A percentile compares a stretch with the other conserved stretches of the same genome.
Conservation (phyloP, 2,888 invertebrate species). For the Artemia sp. region DNA sequence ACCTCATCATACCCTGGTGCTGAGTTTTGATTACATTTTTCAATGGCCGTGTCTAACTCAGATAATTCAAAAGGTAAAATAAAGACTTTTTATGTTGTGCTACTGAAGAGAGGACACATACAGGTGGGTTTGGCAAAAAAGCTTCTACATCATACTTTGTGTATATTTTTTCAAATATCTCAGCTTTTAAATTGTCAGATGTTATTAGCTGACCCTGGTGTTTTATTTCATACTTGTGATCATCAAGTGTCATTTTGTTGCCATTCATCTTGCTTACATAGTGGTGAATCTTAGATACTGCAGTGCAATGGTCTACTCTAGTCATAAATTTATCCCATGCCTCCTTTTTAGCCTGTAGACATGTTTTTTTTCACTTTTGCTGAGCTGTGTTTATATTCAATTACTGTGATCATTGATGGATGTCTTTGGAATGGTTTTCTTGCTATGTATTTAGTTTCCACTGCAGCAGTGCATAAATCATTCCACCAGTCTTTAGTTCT, state of each 20-base stretch:
- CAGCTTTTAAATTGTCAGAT: not conserved
- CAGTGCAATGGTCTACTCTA: no score
- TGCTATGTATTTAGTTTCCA: no score
- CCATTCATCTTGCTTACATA: not conserved
- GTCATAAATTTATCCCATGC: not conserved
- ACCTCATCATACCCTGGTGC: conserved; percentile 1
- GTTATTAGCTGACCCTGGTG: not conserved
- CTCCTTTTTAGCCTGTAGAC: not conserved
- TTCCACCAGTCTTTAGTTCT: no score
- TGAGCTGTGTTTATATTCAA: not conserved
- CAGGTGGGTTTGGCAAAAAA: not conserved
- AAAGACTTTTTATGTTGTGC: not conserved
- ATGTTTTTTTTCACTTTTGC: conserved; percentile 4
- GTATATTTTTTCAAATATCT: not conserved
- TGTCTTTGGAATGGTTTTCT: not conserved
- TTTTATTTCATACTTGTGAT: not conserved
- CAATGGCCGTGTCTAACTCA: not conserved
- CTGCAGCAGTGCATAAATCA: no score
- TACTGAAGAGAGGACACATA: not conserved
- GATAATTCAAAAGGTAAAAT: not conserved
- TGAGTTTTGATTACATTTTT: not conserved
- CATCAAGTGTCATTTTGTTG: not conserved
- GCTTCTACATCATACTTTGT: not conserved
- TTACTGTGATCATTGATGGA: not conserved
- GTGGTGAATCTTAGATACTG: no score